Base-by-base conservation (phyloP, 2,888 invertebrate species). In the Cistogaster globosa region DNA sequence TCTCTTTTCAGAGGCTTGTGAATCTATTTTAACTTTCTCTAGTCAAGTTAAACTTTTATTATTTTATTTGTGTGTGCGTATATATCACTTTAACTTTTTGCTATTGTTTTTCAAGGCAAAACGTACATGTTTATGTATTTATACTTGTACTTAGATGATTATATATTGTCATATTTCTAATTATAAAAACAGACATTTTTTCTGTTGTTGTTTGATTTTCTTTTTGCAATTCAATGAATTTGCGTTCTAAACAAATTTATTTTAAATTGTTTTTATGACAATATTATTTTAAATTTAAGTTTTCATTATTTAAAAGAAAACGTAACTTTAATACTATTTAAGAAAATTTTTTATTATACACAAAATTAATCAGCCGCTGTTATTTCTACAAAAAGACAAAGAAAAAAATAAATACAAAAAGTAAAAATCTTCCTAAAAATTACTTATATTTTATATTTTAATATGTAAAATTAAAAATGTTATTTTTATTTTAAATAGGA, bases 181-280 rank as follows among this genome's bases (percentile, higher is more conserved):
- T 42, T 69, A 53, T 11, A 38, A 11, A 51, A 16, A 9, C 4
- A 48, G 14, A 65, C 45, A 87, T 87, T 87, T 88, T 87, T 88
- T n/a, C 36, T 79, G 68, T 69, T 51, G 68, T 62, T 55, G 32
- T 38, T 89, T 89, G 88, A 90, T 89, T 90, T 90, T 89, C 89
- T 90, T 89, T 89, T 90, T 87, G 88, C 89, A 89, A 90, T 90
- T 89, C 90, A 90, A 90, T 90, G 90, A 90, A 90, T 90, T 90
- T 90, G 90, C 90, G 90, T 89, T 90, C 87, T 88, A 87, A 79
- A 82, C 72, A 69, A 68, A 78, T 78, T 67, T 58, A 69, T 77
- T 38, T 12, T 55, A 36, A 22, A 55, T 65, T 72, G 16, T 57
- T 72, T 48, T 55, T 62, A 55, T 22, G 22, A 57, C 12, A 48